These are phyloP conservation scores for Enteromius argenteus DNA, from an alignment of 2,797 vertebrate genomes.

Conservation along the genomic window DNA sequence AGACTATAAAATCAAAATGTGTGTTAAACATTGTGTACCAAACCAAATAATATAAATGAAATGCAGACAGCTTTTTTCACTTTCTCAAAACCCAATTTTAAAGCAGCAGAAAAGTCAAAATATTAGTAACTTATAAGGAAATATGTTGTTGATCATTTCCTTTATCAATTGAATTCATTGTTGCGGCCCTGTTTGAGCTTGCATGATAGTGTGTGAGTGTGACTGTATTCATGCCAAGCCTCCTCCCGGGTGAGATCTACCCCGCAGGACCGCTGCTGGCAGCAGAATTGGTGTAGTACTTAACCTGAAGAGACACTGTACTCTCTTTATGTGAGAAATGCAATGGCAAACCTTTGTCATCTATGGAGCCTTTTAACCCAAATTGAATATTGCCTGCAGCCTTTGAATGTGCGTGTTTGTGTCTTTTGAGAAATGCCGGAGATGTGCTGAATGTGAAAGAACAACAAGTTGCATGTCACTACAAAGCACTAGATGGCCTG, in stretches of 20 bases:
- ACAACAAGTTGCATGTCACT: constrained; percentile 17
- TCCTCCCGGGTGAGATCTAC: constrained; percentile 18
- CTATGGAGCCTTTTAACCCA: constrained; percentile 29
- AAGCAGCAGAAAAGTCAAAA: not conserved
- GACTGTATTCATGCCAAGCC: not conserved
- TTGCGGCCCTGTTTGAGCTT: not conserved
- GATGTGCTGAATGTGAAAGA: constrained; percentile 1
- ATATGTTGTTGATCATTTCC: not conserved
- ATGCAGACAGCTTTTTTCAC: not conserved
- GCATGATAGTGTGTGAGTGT: not conserved
- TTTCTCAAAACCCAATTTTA: not conserved
- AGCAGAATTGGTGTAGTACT: not conserved
- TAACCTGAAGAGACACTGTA: constrained; percentile 24
- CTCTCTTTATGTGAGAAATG: constrained; percentile 21
- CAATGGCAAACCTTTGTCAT: constrained; percentile 39
- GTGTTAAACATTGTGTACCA: not conserved
- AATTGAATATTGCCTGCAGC: constrained; percentile 31
- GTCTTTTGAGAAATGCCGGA: constrained; percentile 12
- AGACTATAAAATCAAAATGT: not conserved
- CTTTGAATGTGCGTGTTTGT: constrained; percentile 23
- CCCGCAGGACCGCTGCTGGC: not conserved
- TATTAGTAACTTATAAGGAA: not conserved
- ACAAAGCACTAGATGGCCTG: constrained; percentile 13
- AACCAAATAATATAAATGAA: not conserved
- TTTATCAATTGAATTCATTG: not conserved